Evolutionary conservation across 1,140 invertebrate genomes (phyloP), one percentile per base, ranked within the genome.

Genomic region (Ceratosolen solmsi): DNA sequence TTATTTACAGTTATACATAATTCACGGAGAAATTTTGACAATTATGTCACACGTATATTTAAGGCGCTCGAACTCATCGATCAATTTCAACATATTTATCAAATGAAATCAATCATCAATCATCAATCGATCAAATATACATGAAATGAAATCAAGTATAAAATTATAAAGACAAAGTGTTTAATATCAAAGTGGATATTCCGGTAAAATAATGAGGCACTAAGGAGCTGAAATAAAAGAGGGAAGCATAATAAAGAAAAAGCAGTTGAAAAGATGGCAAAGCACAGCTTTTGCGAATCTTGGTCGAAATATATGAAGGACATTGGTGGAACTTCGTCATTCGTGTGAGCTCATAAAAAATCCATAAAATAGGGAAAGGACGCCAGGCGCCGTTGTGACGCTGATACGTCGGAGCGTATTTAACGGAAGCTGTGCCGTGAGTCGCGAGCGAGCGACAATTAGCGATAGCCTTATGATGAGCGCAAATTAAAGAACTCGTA

Each of bases 401-500:
- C 22, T 0, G 49, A 17, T 36, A 68, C 22, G 33, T 56, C 77
- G 38, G n/a, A n/a, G 79, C 30, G 60, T 41, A 80, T 36, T 68
- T 75, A 70, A 76, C 58, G 20, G 30, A 22, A 2, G 20, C 0
- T 5, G 51, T 17, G 30, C 49, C 20, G 30, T n/a, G 49, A 51
- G 60, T 1, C n/a, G 30, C 33, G 25, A 46, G 20, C 41, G 73
- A 41, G 27, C 3, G 63, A 74, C 70, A 63, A 82, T 82, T 78
- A 82, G 81, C 38, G 75, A 30, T 49, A 60, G 46, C 54, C 75
- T 58, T 56, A 58, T 22, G n/a, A n/a, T n/a, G 65, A 63, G 46
- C 68, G 38, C 54, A 46, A 82, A 77, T 82, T 82, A 77, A 82
- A 72, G 80, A 71, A 54, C 65, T 77, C 81, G 70, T 82, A 82